Base-by-base conservation (phyloP, 2,797 vertebrate genomes). In the Gymnopithys bicolor region DNA sequence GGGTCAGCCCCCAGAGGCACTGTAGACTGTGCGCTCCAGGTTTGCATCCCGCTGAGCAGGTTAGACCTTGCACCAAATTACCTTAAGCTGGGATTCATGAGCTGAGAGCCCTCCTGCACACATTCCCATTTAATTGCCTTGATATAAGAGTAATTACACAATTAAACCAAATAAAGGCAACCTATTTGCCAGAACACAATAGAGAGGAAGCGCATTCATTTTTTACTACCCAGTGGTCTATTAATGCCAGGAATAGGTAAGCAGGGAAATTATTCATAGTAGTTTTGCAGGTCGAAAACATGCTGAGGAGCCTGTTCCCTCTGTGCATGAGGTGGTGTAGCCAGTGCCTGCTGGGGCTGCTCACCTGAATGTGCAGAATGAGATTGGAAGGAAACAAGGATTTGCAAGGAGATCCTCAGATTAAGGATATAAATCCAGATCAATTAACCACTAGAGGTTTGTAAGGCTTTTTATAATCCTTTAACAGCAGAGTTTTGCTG, bases 401-500 rank as follows among this genome's bases (percentile, higher is more conserved):
- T 92, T 95, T 96, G 76, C 67, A 87, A 90, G 90, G 87, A 96
- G 92, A 66, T 56, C 45, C 4, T 27, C 55, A 83, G 87, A 82
- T 85, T 84, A 96, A 76, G 87, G 81, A 33, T 85, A 60, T 83
- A 86, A 94, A 94, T 87, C 83, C 59, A 39, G 89, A 96, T 97
- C 96, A 97, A 58, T 97, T 95, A 96, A 59, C 91, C 33, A 9
- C 82, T 53, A 56, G 90, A 84, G 93, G 78, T 94, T 92, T 78
- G 15, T 97, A 93, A 95, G 69, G 84, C 67, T 93, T 92, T 89
- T 95, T 87, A 28, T 96, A 95, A 97, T 96, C 95, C 87, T 96
- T 96, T 96, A 97, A 97, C 53, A 46, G 76, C 56, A 37, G 81
- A 84, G 85, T 93, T 97, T 97, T 97, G 91, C 96, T 92, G 94